Base-by-base conservation (phyloP, 2,888 invertebrate species). In the Mylabris sibirica region DNA sequence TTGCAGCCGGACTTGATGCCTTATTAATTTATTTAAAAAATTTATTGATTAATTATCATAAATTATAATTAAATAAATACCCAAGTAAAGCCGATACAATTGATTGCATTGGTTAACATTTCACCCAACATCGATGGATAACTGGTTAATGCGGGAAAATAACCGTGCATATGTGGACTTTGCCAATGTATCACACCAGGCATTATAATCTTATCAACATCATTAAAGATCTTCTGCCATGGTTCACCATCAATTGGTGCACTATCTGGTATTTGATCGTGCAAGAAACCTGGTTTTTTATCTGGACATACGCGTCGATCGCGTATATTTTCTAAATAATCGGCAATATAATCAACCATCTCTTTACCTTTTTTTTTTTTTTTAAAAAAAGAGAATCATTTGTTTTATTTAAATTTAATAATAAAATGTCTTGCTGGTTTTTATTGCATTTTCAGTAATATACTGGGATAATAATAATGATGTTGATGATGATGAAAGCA, bases 171-270 rank as follows among this genome's bases (percentile, higher is more conserved):
- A 80, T 97, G 93, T 0, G 98, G 98, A 82, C 96, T 96, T 84
- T 98, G 98, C 96, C 97, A 97, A 81, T 97, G 96, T 0, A 96
- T 96, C 74, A 99, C 95, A 77, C 99, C 99, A 0, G 99, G 98
- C 96, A 99, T 97, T 67, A 99, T 94, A 76, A 97, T 93, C 44
- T 91, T 88, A 78, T 99, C 97, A 0, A 99, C 91, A 82, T 99
- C 99, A 57, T 89, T 88, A 80, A 99, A 94, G 75, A 99, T 98
- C 61, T 90, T 88, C n/a, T 93, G 91, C 95, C 96, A 99, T 2
- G 90, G 85, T 84, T 99, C 98, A 0, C 96, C 95, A 17, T 92
- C 89, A 3, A 91, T 83, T 0, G 99, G 99, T 0, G 99, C 97
- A 24, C 92, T 90, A 26, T 91, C 90, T 0, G 99, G 98, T 66